These are phyloP conservation scores for Zaprionus nigranus DNA, from an alignment of 1,140 invertebrate species.

Conservation along the genomic window DNA sequence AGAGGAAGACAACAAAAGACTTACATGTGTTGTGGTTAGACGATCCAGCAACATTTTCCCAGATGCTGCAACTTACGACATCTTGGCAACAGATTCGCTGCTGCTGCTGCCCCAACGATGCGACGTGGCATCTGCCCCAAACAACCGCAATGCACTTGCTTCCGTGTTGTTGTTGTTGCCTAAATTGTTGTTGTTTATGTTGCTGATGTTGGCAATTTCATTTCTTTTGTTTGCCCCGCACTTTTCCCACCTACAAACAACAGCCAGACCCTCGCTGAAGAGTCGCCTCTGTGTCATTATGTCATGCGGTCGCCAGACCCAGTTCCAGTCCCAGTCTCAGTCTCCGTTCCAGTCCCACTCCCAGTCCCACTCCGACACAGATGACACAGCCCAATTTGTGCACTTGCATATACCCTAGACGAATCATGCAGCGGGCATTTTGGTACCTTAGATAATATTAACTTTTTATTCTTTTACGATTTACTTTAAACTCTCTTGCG, in stretches of 20 bases:
- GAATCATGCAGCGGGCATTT: background rate
- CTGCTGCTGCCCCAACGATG: slow-evolving; percentile 9
- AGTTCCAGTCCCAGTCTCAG: slow-evolving; percentile 1
- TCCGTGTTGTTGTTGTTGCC: slow-evolving; percentile 48
- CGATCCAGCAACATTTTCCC: slow-evolving; percentile 14
- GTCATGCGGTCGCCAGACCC: slow-evolving; percentile 50
- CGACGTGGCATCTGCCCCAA: no score
- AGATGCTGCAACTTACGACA: slow-evolving; percentile 31
- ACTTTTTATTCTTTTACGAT: no score
- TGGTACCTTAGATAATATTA: background rate
- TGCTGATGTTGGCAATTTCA: slow-evolving; percentile 33
- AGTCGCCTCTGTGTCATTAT: slow-evolving; percentile 58
- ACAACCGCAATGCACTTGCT: no score
- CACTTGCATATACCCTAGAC: slow-evolving; percentile 2
- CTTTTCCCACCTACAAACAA: slow-evolving; percentile 10
- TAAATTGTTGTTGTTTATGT: background rate
- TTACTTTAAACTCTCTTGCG: no score
- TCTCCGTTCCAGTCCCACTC: slow-evolving; percentile 11
- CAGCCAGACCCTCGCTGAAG: background rate
- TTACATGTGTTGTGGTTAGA: slow-evolving; percentile 3
- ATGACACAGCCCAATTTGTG: slow-evolving; percentile 19
- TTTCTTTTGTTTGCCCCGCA: slow-evolving; percentile 55
- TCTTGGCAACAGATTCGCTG: slow-evolving; percentile 12
- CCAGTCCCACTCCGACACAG: background rate
- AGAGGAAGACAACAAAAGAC: slow-evolving; percentile 6